Conservation (phyloP, 2,113 vertebrate species). For the Chunga burmeisteri region DNA sequence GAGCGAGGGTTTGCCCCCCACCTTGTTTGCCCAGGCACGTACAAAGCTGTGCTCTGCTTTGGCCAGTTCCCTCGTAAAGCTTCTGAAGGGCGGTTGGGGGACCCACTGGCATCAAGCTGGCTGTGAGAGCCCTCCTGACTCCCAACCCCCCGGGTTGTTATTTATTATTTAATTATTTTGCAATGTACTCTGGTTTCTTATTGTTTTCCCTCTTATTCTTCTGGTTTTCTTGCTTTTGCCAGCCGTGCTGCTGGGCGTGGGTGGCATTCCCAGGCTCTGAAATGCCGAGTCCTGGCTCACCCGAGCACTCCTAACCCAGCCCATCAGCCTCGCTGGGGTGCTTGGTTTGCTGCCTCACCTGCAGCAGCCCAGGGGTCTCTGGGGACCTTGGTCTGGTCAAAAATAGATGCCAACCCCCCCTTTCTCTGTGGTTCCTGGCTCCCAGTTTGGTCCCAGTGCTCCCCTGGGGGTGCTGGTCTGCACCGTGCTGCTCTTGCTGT, state of each 20-base stretch:
- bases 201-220: accelerated
- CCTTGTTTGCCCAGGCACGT: neutral
- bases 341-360: neutral
- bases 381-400: neutral
- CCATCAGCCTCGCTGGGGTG: neutral
- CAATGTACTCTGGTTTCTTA: neutral
- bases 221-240: neutral
- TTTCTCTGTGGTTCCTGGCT: neutral
- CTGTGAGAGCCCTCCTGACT: neutral
- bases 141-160: neutral
- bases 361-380: neutral
- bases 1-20: accelerated
- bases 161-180: neutral
- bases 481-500: accelerated
- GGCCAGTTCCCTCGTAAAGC: neutral
- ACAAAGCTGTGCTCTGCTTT: neutral
- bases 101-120: neutral
- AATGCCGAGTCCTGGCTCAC: neutral
- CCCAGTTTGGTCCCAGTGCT: neutral
- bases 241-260: neutral
- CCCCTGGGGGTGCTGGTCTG: neutral
- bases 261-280: neutral
- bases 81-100: neutral
- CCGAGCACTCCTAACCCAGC: neutral
- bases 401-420: neutral